Base-by-base conservation (phyloP, 2,797 vertebrate genomes). In the Knipowitschia caucasica region DNA sequence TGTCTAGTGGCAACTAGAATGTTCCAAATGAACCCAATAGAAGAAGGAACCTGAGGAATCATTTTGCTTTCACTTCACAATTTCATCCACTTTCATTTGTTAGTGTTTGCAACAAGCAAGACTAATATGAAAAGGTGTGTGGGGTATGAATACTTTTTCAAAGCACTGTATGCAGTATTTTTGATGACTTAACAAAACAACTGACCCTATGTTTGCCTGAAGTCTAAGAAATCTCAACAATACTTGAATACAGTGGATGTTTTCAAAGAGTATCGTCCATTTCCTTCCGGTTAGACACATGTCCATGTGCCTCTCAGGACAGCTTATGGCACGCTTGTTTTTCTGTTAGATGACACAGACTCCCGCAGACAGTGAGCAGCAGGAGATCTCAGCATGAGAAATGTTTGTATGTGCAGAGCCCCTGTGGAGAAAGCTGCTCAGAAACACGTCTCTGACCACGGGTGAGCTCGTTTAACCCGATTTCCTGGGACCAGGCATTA, bases 371-470 rank as follows among this genome's bases (percentile, higher is more conserved):
- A 57, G 51, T n/a, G 46, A 59, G 54, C 67, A 71, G 60, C 46
- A n/a, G 53, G 67, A 30, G 1, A 7, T 59, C 21, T 30, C 26
- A 49, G 33, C 14, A 5, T 47, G 56, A 47, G 59, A 30, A 3
- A 1, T 9, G 27, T 54, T 55, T 52, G 26, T 69, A 46, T 56
- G 47, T 33, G 38, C 40, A 45, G 25, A 56, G 58, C 52, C 50
- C 56, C 67, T 58, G 58, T 45, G 43, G 67, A 47, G 62, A 65
- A 72, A 62, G 62, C 74, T 30, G 67, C 59, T 61, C 26, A 34
- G 59, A 23, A 64, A 42, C 69, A 59, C 1, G 7, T 54, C 58
- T 58, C 49, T 45, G 53, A 33, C 50, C 47, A 60, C 11, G 20
- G 54, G 39, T 53, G 53, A 47, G 63, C 39, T 66, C 70, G 43